Conservation (phyloP, 2,888 invertebrate species). For the Meiosimyza platycephala region DNA sequence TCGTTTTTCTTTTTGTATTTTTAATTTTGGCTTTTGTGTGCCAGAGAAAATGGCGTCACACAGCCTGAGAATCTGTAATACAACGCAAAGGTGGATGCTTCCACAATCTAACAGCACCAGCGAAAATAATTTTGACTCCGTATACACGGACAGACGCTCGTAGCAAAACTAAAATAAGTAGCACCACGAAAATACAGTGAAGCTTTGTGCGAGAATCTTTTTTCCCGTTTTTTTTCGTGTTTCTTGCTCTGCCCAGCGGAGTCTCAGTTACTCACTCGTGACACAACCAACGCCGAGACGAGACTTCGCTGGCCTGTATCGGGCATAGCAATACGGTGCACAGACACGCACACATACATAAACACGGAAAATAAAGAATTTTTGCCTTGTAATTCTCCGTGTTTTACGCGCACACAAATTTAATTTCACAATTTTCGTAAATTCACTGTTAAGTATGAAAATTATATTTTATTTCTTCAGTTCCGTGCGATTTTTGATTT, state of each 20-base stretch:
- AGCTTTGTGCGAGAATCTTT: conserved; percentile 8
- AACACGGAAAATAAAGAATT: conserved; percentile 19
- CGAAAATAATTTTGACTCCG: conserved; percentile 34
- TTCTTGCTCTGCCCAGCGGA: conserved; percentile 44
- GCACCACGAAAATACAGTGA: conserved; percentile 43
- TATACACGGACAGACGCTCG: conserved; percentile 41
- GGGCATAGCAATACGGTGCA: background rate
- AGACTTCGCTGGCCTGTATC: conserved; percentile 33
- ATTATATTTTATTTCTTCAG: background rate
- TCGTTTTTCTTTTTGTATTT: background rate
- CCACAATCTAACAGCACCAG: background rate
- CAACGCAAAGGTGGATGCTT: background rate
- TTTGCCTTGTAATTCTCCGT: conserved; percentile 29
- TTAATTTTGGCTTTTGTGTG: background rate
- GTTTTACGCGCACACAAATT: background rate
- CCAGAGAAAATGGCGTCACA: background rate
- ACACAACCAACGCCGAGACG: background rate
- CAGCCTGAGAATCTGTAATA: too few species aligned
- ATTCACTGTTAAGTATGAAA: background rate
- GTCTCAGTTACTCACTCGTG: conserved; percentile 40
- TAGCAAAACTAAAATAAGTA: conserved; percentile 38
- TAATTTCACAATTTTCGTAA: conserved; percentile 22
- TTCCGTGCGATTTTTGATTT: background rate
- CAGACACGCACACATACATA: conserved; percentile 19
- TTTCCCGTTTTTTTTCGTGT: background rate